phyloP scores from a whole-genome alignment of 2,113 vertebrate species.

The Fulica atra region DNA sequence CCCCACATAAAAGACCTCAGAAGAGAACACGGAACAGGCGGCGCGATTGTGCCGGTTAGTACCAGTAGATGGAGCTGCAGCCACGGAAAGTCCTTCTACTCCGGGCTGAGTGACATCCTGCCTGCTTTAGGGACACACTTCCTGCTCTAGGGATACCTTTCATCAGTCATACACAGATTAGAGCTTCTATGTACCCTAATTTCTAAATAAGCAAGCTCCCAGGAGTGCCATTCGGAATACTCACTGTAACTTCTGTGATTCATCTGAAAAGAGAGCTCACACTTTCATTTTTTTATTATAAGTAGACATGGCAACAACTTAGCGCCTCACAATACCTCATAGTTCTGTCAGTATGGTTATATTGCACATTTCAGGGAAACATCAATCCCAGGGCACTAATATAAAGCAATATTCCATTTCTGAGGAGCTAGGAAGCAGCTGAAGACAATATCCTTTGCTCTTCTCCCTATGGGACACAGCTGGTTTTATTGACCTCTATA shows the following conservation, averaged over 20 bases:
- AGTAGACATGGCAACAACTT: not conserved
- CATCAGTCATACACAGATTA: accelerated
- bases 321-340: accelerated
- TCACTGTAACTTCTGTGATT: accelerated
- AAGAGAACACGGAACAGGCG: not conserved
- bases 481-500: not conserved
- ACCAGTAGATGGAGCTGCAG: conserved; percentile 43
- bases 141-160: not conserved
- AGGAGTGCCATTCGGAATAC: accelerated
- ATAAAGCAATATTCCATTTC: not conserved
- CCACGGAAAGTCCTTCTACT: not conserved
- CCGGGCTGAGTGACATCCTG: too few relatives aligned
- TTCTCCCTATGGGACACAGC: not conserved
- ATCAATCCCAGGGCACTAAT: not conserved
- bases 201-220: not conserved
- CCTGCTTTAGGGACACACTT: too few relatives aligned
- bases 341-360: not conserved
- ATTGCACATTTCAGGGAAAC: not conserved
- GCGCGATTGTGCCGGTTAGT: too few relatives aligned
- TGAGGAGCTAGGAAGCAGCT: not conserved
- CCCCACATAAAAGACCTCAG: too few relatives aligned
- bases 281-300: not conserved
- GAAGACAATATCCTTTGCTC: not conserved
- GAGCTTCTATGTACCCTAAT: accelerated
- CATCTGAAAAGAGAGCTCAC: not conserved